Evolutionary conservation across 1,140 invertebrate species (phyloP).

Genomic region (Manduca sexta): DNA sequence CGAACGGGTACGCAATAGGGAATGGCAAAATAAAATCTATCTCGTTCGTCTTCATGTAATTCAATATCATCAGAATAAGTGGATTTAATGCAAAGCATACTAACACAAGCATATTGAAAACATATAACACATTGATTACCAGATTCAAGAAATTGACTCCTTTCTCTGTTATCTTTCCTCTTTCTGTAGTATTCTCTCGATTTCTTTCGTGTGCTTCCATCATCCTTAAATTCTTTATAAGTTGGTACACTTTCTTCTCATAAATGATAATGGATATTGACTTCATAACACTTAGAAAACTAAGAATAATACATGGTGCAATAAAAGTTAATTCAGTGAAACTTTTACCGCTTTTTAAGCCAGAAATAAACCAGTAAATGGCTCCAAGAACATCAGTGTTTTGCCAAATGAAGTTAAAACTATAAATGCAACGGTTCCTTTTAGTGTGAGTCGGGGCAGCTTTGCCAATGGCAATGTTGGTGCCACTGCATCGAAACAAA

Average conservation of each 20-base stretch:
- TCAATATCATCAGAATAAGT: conserved; percentile 13
- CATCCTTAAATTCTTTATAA: conserved; percentile 9
- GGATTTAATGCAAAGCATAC: conserved; percentile 17
- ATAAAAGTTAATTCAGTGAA: conserved; percentile 24
- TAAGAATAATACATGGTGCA: conserved; percentile 19
- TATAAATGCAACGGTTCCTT: conserved; percentile 12
- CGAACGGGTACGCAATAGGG: conserved; percentile 26
- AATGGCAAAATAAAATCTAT: conserved; percentile 18
- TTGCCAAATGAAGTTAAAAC: conserved; percentile 26
- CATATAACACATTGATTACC: conserved; percentile 11
- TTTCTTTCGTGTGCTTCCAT: conserved; percentile 11
- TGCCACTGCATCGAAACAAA: conserved; percentile 12
- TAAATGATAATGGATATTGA: conserved; percentile 8
- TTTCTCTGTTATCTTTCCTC: conserved; percentile 11
- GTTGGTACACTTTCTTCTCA: conserved; percentile 8
- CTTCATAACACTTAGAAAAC: conserved; percentile 24
- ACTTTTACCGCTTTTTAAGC: conserved; percentile 9
- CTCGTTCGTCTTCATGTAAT: conserved; percentile 18
- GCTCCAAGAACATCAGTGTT: conserved; percentile 15
- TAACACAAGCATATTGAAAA: conserved; percentile 6
- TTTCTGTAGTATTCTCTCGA: not conserved
- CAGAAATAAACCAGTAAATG: conserved; percentile 12
- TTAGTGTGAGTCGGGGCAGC: not conserved
- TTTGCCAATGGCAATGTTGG: conserved; percentile 8
- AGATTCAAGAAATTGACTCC: conserved; percentile 19